phyloP scores from a whole-genome alignment of 2,797 vertebrate genomes.

The Onychomys arenicola region DNA sequence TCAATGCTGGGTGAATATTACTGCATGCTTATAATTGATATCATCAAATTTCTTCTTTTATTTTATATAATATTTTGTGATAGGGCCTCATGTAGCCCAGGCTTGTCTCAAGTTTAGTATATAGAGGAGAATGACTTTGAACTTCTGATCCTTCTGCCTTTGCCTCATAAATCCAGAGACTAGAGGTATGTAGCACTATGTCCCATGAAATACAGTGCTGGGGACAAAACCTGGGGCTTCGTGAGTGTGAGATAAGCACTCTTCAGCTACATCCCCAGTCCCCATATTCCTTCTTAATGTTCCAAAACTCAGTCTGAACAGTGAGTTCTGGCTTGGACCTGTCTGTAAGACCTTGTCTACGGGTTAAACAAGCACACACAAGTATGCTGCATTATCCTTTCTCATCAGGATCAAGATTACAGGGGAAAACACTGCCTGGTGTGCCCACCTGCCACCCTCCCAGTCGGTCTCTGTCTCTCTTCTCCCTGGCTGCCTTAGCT shows the following conservation, averaged over 20 bases:
- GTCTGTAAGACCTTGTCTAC: not conserved
- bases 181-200: not conserved
- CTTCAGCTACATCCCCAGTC: not conserved
- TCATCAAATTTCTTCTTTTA: not conserved
- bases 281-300: not conserved
- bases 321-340: not conserved
- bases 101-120: not conserved
- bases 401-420: not conserved
- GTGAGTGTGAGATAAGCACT: not conserved
- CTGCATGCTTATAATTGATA: not conserved
- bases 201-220: not conserved
- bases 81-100: not conserved
- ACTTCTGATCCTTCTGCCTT: not conserved
- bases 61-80: not conserved
- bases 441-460: not conserved
- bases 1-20: not conserved
- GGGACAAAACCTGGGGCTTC: not conserved
- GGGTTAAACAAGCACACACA: not conserved
- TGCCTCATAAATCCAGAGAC: not conserved
- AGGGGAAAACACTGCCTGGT: not conserved
- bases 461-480: not conserved
- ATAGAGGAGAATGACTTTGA: not conserved
- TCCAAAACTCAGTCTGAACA: not conserved
- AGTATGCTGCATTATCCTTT: not conserved
- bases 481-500: not conserved